Conservation (phyloP, 2,113 vertebrate genomes). For the Meleagris gallopavo region DNA sequence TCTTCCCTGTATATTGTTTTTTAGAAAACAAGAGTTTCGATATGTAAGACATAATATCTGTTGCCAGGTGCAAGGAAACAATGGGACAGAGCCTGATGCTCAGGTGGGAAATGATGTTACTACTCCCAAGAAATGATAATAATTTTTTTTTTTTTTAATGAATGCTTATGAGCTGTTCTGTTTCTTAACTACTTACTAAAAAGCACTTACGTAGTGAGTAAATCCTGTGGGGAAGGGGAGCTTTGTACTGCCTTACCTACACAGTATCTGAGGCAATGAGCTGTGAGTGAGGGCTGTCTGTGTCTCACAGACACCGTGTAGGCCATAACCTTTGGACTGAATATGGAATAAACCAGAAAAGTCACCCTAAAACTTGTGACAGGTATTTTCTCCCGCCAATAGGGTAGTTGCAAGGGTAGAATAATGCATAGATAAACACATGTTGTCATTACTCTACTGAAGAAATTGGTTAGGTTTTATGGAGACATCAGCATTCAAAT, state of each 20-base stretch:
- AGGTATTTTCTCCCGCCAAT: neutral
- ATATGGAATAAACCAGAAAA: neutral
- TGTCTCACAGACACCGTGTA: neutral
- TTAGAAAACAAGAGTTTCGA: slow-evolving; percentile 8
- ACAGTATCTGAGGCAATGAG: neutral
- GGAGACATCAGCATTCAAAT: neutral
- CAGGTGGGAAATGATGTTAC: slow-evolving; percentile 25
- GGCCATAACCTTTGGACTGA: neutral
- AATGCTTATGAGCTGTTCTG: neutral
- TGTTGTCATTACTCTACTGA: neutral
- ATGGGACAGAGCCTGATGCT: slow-evolving; percentile 28
- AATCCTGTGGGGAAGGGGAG: neutral
- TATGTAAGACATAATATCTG: neutral
- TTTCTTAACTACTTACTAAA: neutral
- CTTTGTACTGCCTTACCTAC: neutral
- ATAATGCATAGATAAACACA: neutral
- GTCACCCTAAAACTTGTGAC: neutral
- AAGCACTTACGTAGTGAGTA: neutral
- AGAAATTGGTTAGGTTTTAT: neutral
- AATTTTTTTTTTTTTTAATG: neutral
- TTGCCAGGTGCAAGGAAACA: slow-evolving; percentile 50
- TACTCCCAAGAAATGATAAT: neutral
- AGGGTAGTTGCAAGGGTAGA: neutral
- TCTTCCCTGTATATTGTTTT: slow-evolving; percentile 8
- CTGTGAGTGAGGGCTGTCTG: neutral